Base-by-base conservation (phyloP, 2,888 invertebrate species). In the Andrena haemorrhoa region DNA sequence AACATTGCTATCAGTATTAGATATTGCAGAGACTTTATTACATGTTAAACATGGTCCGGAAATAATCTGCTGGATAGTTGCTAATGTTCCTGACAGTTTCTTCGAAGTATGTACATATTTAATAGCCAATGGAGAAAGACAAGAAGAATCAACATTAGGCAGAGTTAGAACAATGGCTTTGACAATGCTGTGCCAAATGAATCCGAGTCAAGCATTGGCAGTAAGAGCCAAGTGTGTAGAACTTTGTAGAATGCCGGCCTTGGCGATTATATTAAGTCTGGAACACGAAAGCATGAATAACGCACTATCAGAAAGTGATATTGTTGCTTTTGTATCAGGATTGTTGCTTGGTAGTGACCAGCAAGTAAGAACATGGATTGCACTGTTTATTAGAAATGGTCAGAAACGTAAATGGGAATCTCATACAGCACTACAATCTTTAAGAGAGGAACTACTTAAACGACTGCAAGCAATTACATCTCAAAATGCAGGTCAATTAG, bases 11-110 rank as follows among this genome's bases (percentile, higher is more conserved):
- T 97, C 97, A 72, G 96, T 98, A 71, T 95, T 97, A 85, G 98
- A 97, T 86, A 95, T 97, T 74, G 96, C 97, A 6, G 99, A 99
- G 94, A 97, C 98, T 0, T 94, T 99, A 26, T 94, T 99, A 1
- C 97, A 98, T 94, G 97, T 99, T 0, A 97, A 97, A 89, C 97
- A 98, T 94, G 99, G 99, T 0, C 96, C 98, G 12, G 96, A 96
- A 86, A 97, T 99, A 79, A 97, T 99, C 89, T 98, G 98, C 89
- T 97, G 98, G 94, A 95, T 99, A 84, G 97, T 99, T 1, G 98
- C 98, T 0, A 99, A 99, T 93, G 97, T 98, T 95, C 98, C 99
- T 0, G 98, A 99, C 92, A 97, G 97, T 89, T 98, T 98, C 93
- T 96, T 96, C 91, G 98, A 99, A 95, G 98, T 98, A 70, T 97